Evolutionary conservation across 2,888 invertebrate genomes (phyloP).

Genomic region (Thumatha senex): DNA sequence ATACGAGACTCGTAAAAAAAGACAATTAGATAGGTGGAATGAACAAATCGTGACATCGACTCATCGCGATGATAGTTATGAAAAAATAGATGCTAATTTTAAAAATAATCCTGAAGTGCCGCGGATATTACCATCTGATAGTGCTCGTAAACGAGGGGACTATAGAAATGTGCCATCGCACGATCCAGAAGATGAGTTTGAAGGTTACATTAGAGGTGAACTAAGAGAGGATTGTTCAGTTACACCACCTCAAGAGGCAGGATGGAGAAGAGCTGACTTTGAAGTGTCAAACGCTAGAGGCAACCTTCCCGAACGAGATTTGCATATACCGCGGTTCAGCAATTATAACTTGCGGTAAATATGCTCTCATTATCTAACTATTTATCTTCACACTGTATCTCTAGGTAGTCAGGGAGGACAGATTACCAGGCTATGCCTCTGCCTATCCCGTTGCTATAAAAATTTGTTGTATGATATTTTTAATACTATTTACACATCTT

Average conservation of each 20-base stretch:
- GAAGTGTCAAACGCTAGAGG: conserved; percentile 49
- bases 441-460: too few species aligned
- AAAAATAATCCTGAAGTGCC: conserved; percentile 67
- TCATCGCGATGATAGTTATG: conserved; percentile 86
- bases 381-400: too few species aligned
- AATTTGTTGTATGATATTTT: too few species aligned
- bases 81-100: conserved; percentile 90
- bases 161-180: conserved; percentile 89
- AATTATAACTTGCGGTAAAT: conserved; percentile 84
- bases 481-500: too few species aligned
- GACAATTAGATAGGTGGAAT: conserved; percentile 79
- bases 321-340: conserved; percentile 86
- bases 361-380: background rate
- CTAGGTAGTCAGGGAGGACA: too few species aligned
- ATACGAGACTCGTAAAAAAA: conserved; percentile 85
- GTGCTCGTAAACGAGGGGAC: conserved; percentile 85
- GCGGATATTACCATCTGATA: conserved; percentile 60
- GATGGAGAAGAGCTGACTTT: conserved; percentile 62
- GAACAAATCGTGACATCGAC: conserved; percentile 77
- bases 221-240: conserved; percentile 51
- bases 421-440: too few species aligned
- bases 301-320: conserved; percentile 76
- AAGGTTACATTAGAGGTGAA: conserved; percentile 65
- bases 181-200: conserved; percentile 86
- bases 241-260: conserved; percentile 57